A percentile compares a stretch with the other conserved stretches of the same genome.
Conservation (phyloP, 2,113 vertebrate genomes). For the Notiomystis cincta region DNA sequence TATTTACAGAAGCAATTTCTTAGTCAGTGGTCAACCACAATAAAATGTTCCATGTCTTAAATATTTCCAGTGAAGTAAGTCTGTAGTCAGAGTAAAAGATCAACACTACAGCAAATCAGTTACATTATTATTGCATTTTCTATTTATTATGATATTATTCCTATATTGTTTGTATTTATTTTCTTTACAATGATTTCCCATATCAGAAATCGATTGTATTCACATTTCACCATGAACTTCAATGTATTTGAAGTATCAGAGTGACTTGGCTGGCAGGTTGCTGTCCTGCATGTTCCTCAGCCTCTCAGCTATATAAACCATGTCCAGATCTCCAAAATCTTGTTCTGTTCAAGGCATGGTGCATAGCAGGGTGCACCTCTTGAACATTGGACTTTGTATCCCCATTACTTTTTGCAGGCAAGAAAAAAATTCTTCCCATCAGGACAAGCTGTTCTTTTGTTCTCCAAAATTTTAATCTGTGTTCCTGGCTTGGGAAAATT, state of each 20-base stretch:
- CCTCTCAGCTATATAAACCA: background rate
- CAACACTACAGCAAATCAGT: background rate
- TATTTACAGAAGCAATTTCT: conserved; percentile 2
- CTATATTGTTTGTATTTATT: background rate
- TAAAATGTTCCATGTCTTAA: background rate
- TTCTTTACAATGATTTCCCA: background rate
- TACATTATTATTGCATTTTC: background rate
- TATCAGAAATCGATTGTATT: background rate
- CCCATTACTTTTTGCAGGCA: rapidly evolving
- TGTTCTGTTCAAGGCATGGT: background rate
- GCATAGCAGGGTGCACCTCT: background rate
- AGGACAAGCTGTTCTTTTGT: background rate
- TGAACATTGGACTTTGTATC: background rate
- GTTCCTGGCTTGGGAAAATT: background rate
- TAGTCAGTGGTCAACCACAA: background rate
- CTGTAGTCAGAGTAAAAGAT: background rate
- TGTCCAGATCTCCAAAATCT: background rate
- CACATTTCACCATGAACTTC: background rate
- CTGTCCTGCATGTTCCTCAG: background rate
- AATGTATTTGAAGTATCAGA: background rate
- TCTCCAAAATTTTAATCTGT: background rate
- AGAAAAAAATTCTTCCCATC: background rate
- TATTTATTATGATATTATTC: background rate
- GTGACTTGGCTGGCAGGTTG: background rate
- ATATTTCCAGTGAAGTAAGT: background rate